These are phyloP conservation scores for Pelobates cultripes DNA, from an alignment of 2,797 vertebrate species.

Conservation along the genomic window DNA sequence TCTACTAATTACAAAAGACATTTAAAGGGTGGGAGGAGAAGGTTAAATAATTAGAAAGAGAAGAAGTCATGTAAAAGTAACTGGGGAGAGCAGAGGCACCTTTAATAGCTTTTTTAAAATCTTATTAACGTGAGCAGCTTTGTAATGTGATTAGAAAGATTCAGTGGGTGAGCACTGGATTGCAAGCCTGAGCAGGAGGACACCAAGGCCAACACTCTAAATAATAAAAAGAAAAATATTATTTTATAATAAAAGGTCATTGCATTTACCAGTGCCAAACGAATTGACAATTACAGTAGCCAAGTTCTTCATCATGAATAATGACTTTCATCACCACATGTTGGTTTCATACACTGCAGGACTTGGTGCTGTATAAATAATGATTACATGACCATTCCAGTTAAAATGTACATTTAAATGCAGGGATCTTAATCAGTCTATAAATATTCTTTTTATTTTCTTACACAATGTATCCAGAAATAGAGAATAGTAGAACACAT, in stretches of 20 bases:
- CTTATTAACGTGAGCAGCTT: conserved; percentile 45
- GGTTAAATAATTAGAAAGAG: conserved; percentile 9
- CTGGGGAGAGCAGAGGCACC: conserved; percentile 4
- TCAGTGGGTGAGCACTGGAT: background rate
- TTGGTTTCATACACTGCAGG: too few relatives aligned
- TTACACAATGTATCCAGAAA: too few relatives aligned
- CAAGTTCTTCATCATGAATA: too few relatives aligned
- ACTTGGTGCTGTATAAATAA: too few relatives aligned
- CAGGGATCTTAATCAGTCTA: too few relatives aligned
- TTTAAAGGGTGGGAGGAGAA: conserved; percentile 1
- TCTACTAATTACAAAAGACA: conserved; percentile 22
- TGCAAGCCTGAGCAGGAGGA: conserved; percentile 3
- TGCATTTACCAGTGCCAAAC: background rate
- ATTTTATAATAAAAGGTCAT: background rate
- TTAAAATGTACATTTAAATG: too few relatives aligned
- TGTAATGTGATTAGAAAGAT: conserved; percentile 41
- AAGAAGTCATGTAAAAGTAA: background rate
- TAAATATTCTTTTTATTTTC: too few relatives aligned
- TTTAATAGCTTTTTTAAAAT: conserved; percentile 41
- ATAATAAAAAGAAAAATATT: background rate
- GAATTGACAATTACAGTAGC: background rate
- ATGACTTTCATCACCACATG: too few relatives aligned
- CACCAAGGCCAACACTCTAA: background rate
- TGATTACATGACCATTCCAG: too few relatives aligned
- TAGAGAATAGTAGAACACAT: too few relatives aligned